A percentile compares a stretch with the other conserved stretches of the same genome.
Evolutionary conservation across 2,888 invertebrate species (phyloP).

Genomic region (Agrotis exclamationis): DNA sequence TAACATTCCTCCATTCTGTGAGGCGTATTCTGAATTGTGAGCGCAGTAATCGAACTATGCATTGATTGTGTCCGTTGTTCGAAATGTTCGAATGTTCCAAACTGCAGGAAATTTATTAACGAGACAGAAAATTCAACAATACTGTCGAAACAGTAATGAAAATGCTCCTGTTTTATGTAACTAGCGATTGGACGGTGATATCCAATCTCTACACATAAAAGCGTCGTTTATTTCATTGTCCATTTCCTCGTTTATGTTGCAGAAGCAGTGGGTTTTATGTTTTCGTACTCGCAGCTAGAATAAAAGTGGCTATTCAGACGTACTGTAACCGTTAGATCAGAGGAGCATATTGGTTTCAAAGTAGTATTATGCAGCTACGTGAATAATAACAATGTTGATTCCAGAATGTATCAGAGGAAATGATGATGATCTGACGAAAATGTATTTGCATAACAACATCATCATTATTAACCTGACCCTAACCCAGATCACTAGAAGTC

Average conservation of each 20-base stretch:
- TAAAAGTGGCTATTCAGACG: constrained; percentile 7
- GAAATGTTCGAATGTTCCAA: constrained; percentile 17
- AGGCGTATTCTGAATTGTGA: constrained; percentile 15
- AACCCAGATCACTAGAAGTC: too few relatives aligned
- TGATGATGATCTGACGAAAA: neutral
- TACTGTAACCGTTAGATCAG: neutral
- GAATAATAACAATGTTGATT: constrained; percentile 21
- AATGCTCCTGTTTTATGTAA: constrained; percentile 10
- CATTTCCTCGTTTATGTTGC: constrained; percentile 23
- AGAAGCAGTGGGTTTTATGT: constrained; percentile 11
- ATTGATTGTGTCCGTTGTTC: constrained; percentile 26
- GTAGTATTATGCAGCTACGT: neutral
- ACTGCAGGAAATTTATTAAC: constrained; percentile 26
- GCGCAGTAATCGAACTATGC: constrained; percentile 25
- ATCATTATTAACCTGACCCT: too few relatives aligned
- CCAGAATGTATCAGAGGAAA: neutral
- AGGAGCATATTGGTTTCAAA: neutral
- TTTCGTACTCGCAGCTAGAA: constrained; percentile 12
- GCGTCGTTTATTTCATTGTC: constrained; percentile 26
- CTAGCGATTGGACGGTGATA: constrained; percentile 9
- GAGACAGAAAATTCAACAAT: constrained; percentile 31
- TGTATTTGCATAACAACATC: neutral
- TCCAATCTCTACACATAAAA: constrained; percentile 25
- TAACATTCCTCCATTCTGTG: neutral
- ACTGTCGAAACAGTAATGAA: constrained; percentile 22